A percentile compares a stretch with the other conserved stretches of the same genome.
phyloP scores from a whole-genome alignment of 2,888 invertebrate genomes.

The Meta bourneti region DNA sequence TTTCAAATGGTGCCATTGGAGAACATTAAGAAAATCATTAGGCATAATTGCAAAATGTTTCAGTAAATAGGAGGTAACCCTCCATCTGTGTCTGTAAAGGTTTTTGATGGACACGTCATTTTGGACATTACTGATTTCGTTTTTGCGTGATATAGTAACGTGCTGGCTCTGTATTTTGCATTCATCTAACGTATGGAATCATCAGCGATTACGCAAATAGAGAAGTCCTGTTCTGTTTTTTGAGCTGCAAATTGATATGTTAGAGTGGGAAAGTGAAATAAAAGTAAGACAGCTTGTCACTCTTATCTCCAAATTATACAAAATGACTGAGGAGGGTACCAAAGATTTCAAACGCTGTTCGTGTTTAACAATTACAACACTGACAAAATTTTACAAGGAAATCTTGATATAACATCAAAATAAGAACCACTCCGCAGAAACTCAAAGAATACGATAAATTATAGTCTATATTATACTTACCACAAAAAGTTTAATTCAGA shows the following conservation, averaged over 20 bases:
- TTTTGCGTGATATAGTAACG: slow-evolving; percentile 49
- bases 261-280: not conserved
- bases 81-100: not conserved
- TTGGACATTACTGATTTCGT: slow-evolving; percentile 44
- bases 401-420: too few relatives aligned
- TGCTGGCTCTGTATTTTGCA: not conserved
- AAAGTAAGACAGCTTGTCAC: not conserved
- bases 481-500: too few relatives aligned
- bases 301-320: too few relatives aligned
- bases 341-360: too few relatives aligned
- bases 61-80: slow-evolving; percentile 46
- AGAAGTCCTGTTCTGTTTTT: not conserved
- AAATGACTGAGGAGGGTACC: too few relatives aligned
- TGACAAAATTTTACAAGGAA: too few relatives aligned
- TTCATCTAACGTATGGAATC: not conserved
- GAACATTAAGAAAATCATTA: slow-evolving; percentile 47
- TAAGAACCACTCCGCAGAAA: too few relatives aligned
- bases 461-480: too few relatives aligned
- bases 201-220: not conserved
- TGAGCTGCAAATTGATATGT: not conserved
- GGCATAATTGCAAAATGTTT: slow-evolving; percentile 45
- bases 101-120: slow-evolving; percentile 24
- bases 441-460: too few relatives aligned
- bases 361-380: too few relatives aligned
- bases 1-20: slow-evolving; percentile 21